Evolutionary conservation across 2,113 vertebrate genomes (phyloP).

Genomic region (Platysternon megacephalum): DNA sequence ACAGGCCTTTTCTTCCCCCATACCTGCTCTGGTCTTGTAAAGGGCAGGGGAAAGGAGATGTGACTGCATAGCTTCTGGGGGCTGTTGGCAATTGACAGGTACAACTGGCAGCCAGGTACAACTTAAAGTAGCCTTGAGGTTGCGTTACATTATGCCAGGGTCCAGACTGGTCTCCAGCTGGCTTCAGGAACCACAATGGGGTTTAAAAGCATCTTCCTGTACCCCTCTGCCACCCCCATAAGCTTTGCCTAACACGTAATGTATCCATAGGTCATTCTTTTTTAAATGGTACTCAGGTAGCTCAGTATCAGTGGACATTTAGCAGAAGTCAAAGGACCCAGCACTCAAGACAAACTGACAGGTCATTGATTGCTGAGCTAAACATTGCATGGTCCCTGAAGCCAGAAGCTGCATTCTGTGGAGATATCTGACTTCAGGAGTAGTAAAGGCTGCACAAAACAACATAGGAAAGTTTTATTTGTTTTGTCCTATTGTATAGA

Average conservation of each 20-base stretch:
- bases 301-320: background rate
- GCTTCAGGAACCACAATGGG: background rate
- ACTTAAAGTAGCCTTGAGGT: background rate
- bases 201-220: rapidly evolving
- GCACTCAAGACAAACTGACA: background rate
- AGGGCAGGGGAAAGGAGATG: rapidly evolving
- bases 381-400: background rate
- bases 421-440: background rate
- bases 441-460: background rate
- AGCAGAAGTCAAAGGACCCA: background rate
- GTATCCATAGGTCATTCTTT: too few relatives aligned
- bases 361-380: background rate
- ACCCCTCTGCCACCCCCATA: background rate
- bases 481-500: background rate
- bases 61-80: too few relatives aligned
- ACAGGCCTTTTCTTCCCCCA: rapidly evolving
- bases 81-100: background rate
- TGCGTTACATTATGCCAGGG: background rate
- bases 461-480: background rate
- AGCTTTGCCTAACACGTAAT: rapidly evolving
- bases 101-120: background rate
- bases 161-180: background rate
- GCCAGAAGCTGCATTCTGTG: rapidly evolving
- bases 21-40: background rate
- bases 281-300: background rate